phyloP scores from a whole-genome alignment of 2,113 vertebrate genomes.

The Macrotus californicus region DNA sequence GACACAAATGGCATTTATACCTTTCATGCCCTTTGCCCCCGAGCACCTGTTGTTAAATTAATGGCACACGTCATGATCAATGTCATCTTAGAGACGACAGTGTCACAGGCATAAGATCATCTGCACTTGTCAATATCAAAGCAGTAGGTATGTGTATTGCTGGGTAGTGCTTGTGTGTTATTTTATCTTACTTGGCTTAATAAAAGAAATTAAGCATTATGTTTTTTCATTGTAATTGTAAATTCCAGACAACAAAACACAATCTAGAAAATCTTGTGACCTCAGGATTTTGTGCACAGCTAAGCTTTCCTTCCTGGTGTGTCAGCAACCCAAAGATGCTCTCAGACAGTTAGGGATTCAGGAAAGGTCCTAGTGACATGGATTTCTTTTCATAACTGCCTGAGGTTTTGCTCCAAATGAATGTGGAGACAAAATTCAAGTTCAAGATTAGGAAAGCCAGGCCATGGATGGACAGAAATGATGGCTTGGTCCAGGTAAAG shows the following conservation, averaged over 20 bases:
- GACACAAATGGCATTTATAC: neutral
- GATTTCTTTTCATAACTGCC: neutral
- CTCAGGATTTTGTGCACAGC: neutral
- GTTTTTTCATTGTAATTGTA: neutral
- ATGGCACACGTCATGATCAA: neutral
- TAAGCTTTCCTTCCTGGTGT: neutral
- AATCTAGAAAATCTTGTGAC: neutral
- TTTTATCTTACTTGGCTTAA: neutral
- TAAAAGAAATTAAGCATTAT: neutral
- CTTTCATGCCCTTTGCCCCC: neutral
- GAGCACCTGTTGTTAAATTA: neutral
- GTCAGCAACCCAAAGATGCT: neutral
- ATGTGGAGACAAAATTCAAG: neutral
- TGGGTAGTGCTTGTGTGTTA: neutral
- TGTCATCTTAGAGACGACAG: neutral
- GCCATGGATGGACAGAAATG: neutral
- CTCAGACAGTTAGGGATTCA: neutral
- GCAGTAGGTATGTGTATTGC: neutral
- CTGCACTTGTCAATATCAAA: neutral
- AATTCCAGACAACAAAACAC: slow-evolving; percentile 5
- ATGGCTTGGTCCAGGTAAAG: neutral
- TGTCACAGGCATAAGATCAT: neutral
- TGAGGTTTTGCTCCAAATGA: neutral
- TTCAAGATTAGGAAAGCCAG: neutral
- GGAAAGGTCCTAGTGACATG: neutral